Conservation (phyloP, 2,888 invertebrate genomes). For the Drosophila tripunctata region DNA sequence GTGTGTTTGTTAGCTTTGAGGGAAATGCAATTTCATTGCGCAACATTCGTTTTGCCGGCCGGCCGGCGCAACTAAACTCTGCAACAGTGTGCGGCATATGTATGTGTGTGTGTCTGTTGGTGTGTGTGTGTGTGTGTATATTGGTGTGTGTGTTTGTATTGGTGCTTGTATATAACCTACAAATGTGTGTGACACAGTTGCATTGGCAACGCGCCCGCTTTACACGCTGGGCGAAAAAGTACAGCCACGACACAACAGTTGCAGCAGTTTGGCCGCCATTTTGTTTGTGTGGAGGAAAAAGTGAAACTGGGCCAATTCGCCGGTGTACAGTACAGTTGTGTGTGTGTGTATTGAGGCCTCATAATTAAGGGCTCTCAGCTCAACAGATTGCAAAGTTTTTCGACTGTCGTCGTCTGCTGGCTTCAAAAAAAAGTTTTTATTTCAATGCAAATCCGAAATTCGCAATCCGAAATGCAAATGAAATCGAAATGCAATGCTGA, state of each 20-base stretch:
- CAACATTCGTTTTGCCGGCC: conserved; percentile 75
- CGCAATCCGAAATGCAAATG: conserved; percentile 44
- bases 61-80: conserved; percentile 66
- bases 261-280: conserved; percentile 77
- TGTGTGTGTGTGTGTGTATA: conserved; percentile 12
- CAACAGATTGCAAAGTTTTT: conserved; percentile 34
- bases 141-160: conserved; percentile 18
- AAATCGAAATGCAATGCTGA: conserved; percentile 64
- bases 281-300: conserved; percentile 68
- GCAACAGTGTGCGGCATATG: conserved; percentile 45
- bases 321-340: conserved; percentile 64
- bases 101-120: conserved; percentile 4
- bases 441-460: conserved; percentile 62
- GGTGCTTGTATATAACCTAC: conserved; percentile 61
- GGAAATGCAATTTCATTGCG: conserved; percentile 74
- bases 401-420: too few species aligned
- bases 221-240: conserved; percentile 65
- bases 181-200: conserved; percentile 65
- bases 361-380: too few species aligned
- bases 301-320: conserved; percentile 72
- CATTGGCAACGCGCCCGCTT: conserved; percentile 53
- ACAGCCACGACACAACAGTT: conserved; percentile 78
- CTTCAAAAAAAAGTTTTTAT: conserved; percentile 13
- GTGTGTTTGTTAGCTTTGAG: conserved; percentile 32
- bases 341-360: conserved; percentile 54